Evolutionary conservation across 1,140 invertebrate genomes (phyloP).

Genomic region (Pemphigus obesinymphae): DNA sequence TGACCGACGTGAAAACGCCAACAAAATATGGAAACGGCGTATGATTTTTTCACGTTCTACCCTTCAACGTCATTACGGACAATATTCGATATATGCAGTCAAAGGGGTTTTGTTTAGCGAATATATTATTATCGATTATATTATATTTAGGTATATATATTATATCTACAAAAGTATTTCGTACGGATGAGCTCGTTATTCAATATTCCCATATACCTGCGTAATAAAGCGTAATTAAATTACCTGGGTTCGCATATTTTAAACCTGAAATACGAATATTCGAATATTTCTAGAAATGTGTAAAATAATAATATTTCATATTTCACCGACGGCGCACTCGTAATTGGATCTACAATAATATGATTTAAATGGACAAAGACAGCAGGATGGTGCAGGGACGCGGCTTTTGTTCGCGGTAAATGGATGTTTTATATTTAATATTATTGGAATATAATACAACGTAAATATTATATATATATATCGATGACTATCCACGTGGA

Average conservation of each 20-base stretch:
- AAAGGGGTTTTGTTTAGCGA: neutral
- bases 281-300: neutral
- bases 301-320: neutral
- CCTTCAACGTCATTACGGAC: neutral
- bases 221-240: slow-evolving; percentile 1
- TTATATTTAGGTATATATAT: no score
- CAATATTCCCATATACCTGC: neutral
- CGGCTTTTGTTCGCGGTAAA: neutral
- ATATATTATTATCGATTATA: neutral
- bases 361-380: neutral
- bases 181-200: slow-evolving; percentile 15
- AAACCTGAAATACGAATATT: no score
- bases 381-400: neutral
- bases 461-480: no score
- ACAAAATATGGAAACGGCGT: neutral
- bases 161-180: neutral
- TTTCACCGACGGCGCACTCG: neutral
- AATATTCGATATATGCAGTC: neutral
- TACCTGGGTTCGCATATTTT: neutral
- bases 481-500: neutral
- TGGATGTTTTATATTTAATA: neutral
- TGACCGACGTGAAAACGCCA: neutral
- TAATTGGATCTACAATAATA: slow-evolving; percentile 19
- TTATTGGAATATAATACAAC: no score
- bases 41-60: neutral